Percentiles rank a stretch among this genome's conserved stretches.
These are phyloP conservation scores for Neolamprologus ventralis DNA, from an alignment of 2,113 vertebrate species.

Conservation along the genomic window DNA sequence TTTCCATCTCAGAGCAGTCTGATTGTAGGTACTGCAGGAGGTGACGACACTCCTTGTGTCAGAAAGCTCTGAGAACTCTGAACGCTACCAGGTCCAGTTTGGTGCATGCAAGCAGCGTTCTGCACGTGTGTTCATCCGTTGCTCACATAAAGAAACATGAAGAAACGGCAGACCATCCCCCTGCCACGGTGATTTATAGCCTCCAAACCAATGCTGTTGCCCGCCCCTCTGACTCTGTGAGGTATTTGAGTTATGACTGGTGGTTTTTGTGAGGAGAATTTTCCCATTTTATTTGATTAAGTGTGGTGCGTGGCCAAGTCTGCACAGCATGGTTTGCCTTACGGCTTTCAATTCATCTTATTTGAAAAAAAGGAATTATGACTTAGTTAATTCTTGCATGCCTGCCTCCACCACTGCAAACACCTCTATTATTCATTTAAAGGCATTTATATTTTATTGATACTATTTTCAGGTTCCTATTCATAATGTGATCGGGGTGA, in stretches of 20 bases:
- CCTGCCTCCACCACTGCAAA: constrained; percentile 1
- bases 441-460: constrained; percentile 53
- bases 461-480: constrained; percentile 37
- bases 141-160: neutral
- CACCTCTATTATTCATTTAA: constrained; percentile 54
- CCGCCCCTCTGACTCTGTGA: neutral
- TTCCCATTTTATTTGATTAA: constrained; percentile 51
- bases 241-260: constrained; percentile 32
- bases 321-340: neutral
- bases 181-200: constrained; percentile 26
- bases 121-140: neutral
- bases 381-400: constrained; percentile 44
- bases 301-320: neutral
- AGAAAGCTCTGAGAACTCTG: neutral
- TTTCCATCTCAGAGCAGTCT: neutral
- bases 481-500: constrained; percentile 5
- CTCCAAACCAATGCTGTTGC: neutral
- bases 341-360: constrained; percentile 34
- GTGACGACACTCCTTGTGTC: neutral
- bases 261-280: constrained; percentile 24
- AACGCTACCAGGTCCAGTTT: neutral
- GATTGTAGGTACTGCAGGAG: neutral
- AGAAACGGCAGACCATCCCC: neutral
- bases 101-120: neutral
- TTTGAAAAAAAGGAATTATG: constrained; percentile 35